Conservation (phyloP, 1,140 invertebrate genomes). For the Holotrichia oblita region DNA sequence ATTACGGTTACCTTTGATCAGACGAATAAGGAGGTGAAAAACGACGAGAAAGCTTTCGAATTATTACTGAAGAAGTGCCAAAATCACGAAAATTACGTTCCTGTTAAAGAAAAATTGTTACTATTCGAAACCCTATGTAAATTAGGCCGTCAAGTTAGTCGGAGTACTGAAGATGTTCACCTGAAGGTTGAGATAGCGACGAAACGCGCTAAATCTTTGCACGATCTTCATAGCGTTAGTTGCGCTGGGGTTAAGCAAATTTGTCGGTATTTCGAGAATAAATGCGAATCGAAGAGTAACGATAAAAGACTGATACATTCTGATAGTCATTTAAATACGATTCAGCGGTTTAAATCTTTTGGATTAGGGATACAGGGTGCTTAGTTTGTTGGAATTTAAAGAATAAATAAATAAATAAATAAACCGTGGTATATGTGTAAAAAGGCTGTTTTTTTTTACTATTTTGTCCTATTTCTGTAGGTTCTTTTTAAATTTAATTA, state of each 20-base stretch:
- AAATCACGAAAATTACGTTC: constrained; percentile 68
- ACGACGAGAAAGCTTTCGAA: constrained; percentile 57
- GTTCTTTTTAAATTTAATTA: neutral
- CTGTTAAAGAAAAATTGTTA: constrained; percentile 69
- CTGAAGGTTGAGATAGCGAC: constrained; percentile 59
- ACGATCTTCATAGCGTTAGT: constrained; percentile 65
- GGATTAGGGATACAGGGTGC: neutral
- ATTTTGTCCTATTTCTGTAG: neutral
- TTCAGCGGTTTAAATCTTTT: neutral
- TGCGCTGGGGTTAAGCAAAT: constrained; percentile 65
- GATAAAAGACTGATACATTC: constrained; percentile 48
- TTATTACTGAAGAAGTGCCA: constrained; percentile 66
- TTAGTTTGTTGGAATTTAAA: neutral
- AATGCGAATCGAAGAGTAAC: constrained; percentile 42
- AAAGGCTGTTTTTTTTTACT: neutral
- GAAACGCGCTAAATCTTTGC: constrained; percentile 67
- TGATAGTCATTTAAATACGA: constrained; percentile 43
- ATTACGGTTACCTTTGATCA: neutral
- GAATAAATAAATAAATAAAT: too few species aligned
- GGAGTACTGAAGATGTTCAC: constrained; percentile 64
- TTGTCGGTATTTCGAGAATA: constrained; percentile 69
- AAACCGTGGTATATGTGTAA: neutral
- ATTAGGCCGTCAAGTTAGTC: constrained; percentile 63
- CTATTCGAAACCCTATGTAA: constrained; percentile 69
- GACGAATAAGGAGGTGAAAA: neutral